Evolutionary conservation across 2,888 invertebrate species (phyloP).

Genomic region (Rapana venosa): DNA sequence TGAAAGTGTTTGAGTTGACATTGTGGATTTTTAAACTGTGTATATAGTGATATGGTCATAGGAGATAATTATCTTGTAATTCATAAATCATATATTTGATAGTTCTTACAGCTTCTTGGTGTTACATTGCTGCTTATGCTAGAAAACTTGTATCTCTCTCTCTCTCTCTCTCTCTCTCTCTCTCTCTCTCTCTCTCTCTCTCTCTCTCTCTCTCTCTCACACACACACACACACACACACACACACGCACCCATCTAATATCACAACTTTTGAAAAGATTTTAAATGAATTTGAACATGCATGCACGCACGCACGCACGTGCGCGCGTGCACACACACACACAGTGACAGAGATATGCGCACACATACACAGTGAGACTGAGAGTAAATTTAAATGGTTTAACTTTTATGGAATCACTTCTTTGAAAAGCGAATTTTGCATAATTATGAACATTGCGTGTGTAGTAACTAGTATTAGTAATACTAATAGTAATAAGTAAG

Average conservation of each 20-base stretch:
- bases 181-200: no score
- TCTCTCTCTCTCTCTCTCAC: no score
- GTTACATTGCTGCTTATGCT: not conserved
- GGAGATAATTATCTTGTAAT: not conserved
- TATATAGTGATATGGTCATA: not conserved
- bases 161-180: no score
- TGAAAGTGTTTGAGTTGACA: no score
- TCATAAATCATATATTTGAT: not conserved
- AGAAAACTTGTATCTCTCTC: not conserved
- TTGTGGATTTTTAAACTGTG: no score
- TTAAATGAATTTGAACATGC: not conserved
- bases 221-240: constrained; percentile 18
- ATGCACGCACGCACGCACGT: not conserved
- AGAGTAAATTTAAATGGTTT: no score
- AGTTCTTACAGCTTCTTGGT: not conserved
- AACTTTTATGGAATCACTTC: no score
- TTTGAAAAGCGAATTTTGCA: no score
- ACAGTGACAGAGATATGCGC: not conserved
- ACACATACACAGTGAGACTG: not conserved
- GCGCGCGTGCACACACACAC: not conserved
- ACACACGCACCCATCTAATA: not conserved
- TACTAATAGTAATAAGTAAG: no score
- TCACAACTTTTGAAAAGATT: not conserved
- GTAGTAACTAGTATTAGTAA: no score
- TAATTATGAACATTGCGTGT: no score